Percentiles rank a stretch among this genome's conserved stretches.
Conservation (phyloP, 2,113 vertebrate genomes). For the Cranoglanis bouderius region DNA sequence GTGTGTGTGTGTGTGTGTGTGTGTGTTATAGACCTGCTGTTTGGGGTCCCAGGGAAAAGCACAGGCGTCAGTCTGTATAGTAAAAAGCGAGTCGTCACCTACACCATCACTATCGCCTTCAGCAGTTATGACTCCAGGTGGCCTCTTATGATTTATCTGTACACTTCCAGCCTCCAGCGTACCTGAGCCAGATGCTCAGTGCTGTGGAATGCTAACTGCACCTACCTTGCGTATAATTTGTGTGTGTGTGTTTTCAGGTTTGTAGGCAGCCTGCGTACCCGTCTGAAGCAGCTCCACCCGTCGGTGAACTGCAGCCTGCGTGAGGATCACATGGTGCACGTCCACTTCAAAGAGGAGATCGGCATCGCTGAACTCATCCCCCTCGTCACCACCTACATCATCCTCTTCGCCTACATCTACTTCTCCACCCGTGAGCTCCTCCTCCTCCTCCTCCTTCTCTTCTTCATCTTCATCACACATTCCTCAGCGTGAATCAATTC, state of each 20-base stretch:
- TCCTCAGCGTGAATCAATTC: not conserved
- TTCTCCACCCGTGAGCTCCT: slow-evolving; percentile 91
- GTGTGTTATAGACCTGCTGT: slow-evolving; percentile 83
- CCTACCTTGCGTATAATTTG: not conserved
- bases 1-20: slow-evolving; percentile 51
- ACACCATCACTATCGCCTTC: slow-evolving; percentile 88
- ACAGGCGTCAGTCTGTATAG: slow-evolving; percentile 88
- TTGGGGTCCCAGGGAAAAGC: slow-evolving; percentile 88
- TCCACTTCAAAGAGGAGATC: slow-evolving; percentile 98
- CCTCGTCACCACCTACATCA: slow-evolving; percentile 97
- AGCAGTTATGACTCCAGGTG: slow-evolving; percentile 86
- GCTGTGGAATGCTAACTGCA: not conserved
- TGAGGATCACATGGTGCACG: slow-evolving; percentile 87
- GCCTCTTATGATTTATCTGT: slow-evolving; percentile 35
- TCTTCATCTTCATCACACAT: not conserved
- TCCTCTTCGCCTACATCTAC: slow-evolving; percentile 98
- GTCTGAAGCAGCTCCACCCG: slow-evolving; percentile 88
- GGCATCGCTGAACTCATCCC: slow-evolving; percentile 94
- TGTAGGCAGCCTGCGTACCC: slow-evolving; percentile 85
- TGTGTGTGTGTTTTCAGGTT: slow-evolving; percentile 75
- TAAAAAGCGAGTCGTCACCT: slow-evolving; percentile 84
- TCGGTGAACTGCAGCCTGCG: slow-evolving; percentile 89
- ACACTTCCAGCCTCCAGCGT: too few relatives aligned
- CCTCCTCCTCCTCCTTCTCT: slow-evolving; percentile 58
- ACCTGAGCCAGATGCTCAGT: not conserved